A percentile compares a stretch with the other conserved stretches of the same genome.
These are phyloP conservation scores for Lycia hirtaria DNA, from an alignment of 2,888 invertebrate species.

Conservation along the genomic window DNA sequence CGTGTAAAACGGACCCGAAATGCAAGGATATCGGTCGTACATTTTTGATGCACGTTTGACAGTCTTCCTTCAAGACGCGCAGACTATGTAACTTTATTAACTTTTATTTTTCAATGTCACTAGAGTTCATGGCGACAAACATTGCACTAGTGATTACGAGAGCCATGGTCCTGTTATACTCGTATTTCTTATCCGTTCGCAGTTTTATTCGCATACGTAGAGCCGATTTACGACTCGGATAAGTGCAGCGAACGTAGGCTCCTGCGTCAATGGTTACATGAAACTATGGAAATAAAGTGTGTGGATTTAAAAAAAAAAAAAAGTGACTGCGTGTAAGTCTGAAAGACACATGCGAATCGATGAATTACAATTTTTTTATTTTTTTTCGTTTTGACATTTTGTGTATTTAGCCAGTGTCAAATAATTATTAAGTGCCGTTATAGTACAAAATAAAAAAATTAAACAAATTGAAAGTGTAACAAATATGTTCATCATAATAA, in stretches of 20 bases:
- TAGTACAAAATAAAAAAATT: no score
- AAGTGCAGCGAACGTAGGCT: constrained; percentile 32
- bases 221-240: constrained; percentile 55
- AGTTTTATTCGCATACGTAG: constrained; percentile 53
- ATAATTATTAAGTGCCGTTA: no score
- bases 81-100: background rate
- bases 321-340: background rate
- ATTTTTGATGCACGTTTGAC: constrained; percentile 34
- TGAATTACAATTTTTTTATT: no score
- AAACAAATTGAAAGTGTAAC: no score
- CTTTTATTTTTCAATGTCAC: constrained; percentile 64
- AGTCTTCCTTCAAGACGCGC: background rate
- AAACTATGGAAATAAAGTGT: constrained; percentile 4
- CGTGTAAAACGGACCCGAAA: constrained; percentile 58
- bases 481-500: no score
- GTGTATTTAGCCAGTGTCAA: no score
- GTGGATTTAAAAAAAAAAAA: background rate
- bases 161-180: constrained; percentile 62
- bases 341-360: no score
- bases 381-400: no score
- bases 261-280: constrained; percentile 25
- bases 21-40: constrained; percentile 50
- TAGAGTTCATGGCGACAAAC: constrained; percentile 48
- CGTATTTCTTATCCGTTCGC: constrained; percentile 48
- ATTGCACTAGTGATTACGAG: constrained; percentile 50